Base-by-base conservation (phyloP, 2,113 vertebrate genomes). In the Urocitellus parryii region DNA sequence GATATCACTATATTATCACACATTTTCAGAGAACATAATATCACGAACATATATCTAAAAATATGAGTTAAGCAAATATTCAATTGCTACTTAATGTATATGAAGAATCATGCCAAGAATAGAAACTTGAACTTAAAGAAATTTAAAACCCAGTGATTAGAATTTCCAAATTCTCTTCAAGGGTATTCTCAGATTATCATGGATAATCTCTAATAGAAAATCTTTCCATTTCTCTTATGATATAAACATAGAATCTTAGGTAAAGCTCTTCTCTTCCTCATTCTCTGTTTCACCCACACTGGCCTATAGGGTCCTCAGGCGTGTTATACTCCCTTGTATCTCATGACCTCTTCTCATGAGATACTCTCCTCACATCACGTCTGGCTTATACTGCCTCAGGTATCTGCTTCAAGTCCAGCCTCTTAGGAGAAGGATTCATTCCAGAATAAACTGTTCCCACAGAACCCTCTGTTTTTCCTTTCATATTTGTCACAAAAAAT, bases 81-180 rank as follows among this genome's bases (percentile, higher is more conserved):
- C 27, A 51, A 13, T 79, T 87, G 78, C 1, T 67, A 22, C 10
- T 86, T 88, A 83, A 74, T 81, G 42, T 56, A 17, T 53, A 22
- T 53, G 27, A 65, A 86, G 12, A 70, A n/a, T 25, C 27, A 32
- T 32, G 16, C 72, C 87, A 87, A 12, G 3, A 22, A 86, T 9
- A 87, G 37, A 88, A 73, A 2, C 45, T 3, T 18, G 61, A 70
- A 56, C 22, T 32, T 79, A 27, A 94, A 39, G 29, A 42, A 94
- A 90, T 89, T 89, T 74, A 80, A 42, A 86, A 79, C 12, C 5
- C 27, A 81, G 12, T 70, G n/a, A 82, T 72, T 74, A 37, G 24
- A 95, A 76, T 18, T 32, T 58, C 11, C 22, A 91, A 8, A 1
- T 58, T 97, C 90, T 67, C 63, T 84, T 91, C 45, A 86, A 72